Base-by-base conservation (phyloP, 2,888 invertebrate genomes). In the Phaedon cochleariae region DNA sequence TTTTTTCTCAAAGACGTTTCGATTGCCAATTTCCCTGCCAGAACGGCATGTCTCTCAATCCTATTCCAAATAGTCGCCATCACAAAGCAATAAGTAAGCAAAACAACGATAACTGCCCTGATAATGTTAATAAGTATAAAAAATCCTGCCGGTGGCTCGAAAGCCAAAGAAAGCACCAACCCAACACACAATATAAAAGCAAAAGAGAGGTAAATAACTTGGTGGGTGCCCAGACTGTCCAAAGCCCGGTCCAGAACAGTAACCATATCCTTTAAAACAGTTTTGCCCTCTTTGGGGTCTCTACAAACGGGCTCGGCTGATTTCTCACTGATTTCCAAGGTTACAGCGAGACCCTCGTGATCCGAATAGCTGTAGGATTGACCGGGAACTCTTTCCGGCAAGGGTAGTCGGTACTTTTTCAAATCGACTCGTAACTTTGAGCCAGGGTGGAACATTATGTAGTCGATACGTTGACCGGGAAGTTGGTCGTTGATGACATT, bases 401-500 rank as follows among this genome's bases (percentile, higher is more conserved):
- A 86, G 0, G 95, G 94, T 69, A 92, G 87, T 9, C 85, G 84
- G 77, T 91, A 92, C 69, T 87, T 86, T 3, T 83, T 74, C 49
- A 88, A 83, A 22, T 84, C 81, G 9, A 87, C 80, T 65, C 77
- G 73, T 26, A 81, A 68, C 34, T 76, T 79, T 67, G 76, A 69
- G 63, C 81, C 80, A 41, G 85, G 81, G 69, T 85, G 85, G 80
- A 90, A 94, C 74, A 97, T 85, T 72, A 98, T 92, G 81, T 97
- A 96, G 85, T 98, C 98, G 73, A 98, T 96, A 67, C 97, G 89
- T 81, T 94, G 93, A 17, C 97, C 97, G 46, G 89, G 84, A 0
- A 92, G 91, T 59, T 85, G 84, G 10, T 82, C 80, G 62, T 85
- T 85, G 1, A 87, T 84, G 58, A 85, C 75, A 52, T 83, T 85